phyloP scores from a whole-genome alignment of 64 coral and sea anemone genomes.

The Dendrophyllia cribrosa region DNA sequence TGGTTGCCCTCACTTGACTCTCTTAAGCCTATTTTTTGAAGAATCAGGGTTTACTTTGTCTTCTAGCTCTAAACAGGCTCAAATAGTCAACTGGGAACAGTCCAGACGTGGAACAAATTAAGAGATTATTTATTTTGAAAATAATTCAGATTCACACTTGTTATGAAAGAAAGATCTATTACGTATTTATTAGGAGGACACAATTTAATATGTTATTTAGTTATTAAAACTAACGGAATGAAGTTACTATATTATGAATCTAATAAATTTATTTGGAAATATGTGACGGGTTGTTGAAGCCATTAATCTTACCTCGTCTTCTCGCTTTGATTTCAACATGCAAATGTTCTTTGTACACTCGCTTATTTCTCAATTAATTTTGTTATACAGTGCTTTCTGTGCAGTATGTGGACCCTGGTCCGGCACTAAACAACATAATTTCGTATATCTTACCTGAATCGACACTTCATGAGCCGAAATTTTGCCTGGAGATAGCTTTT shows the following conservation, averaged over 20 bases:
- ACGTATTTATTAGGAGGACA: constrained; percentile 43
- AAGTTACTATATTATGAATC: constrained; percentile 40
- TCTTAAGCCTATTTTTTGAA: background rate
- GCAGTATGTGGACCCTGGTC: too few relatives aligned
- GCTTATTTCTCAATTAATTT: too few relatives aligned
- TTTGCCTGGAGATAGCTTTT: too few relatives aligned
- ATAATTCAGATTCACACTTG: constrained; percentile 10
- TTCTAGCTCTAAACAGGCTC: background rate
- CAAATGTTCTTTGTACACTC: too few relatives aligned
- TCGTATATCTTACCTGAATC: too few relatives aligned
- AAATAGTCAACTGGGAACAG: constrained; percentile 18
- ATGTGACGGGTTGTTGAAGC: background rate
- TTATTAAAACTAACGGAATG: constrained; percentile 40
- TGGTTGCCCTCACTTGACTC: background rate
- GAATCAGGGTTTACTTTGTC: background rate
- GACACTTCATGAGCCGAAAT: too few relatives aligned
- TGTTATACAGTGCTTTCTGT: too few relatives aligned
- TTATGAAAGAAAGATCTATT: constrained; percentile 29
- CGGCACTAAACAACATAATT: too few relatives aligned
- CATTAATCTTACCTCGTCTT: background rate
- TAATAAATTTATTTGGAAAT: constrained; percentile 50
- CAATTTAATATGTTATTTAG: constrained; percentile 51
- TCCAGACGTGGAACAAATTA: background rate
- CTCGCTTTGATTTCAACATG: background rate
- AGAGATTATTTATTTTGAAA: constrained; percentile 62